Evolutionary conservation across 1,140 invertebrate species (phyloP).

Genomic region (Heliconius eleuchia): DNA sequence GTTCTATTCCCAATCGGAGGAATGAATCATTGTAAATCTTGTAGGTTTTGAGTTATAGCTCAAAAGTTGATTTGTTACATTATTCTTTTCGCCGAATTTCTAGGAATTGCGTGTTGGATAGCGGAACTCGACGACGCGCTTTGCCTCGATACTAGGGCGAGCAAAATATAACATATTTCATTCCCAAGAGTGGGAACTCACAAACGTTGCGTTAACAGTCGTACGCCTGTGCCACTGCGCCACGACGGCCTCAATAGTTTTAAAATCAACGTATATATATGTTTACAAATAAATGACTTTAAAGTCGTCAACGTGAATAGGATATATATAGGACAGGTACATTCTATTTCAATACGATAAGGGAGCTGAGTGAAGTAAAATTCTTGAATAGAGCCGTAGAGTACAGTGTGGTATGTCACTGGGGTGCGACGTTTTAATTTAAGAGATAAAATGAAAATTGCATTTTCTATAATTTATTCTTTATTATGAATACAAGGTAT

Average conservation of each 20-base stretch:
- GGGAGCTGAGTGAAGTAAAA: neutral
- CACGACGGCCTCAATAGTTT: neutral
- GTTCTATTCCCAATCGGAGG: no score
- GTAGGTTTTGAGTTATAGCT: no score
- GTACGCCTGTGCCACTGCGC: neutral
- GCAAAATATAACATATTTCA: no score
- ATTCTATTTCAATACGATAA: slow-evolving; percentile 1
- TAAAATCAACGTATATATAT: no score
- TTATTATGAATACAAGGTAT: no score
- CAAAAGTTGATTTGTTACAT: no score
- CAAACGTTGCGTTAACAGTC: neutral
- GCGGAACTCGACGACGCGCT: no score
- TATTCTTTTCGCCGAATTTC: no score
- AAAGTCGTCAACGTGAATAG: neutral
- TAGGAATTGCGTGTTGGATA: no score
- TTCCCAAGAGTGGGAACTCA: neutral
- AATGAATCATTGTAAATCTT: no score
- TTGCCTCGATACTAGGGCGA: no score
- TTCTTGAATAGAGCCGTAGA: slow-evolving; percentile 4
- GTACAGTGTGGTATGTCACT: neutral
- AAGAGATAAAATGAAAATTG: neutral
- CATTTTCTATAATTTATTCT: neutral
- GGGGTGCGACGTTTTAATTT: neutral
- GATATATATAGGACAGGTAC: neutral
- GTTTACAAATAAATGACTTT: neutral